Evolutionary conservation across 2,888 invertebrate genomes (phyloP).

Genomic region (Linyphia triangularis): DNA sequence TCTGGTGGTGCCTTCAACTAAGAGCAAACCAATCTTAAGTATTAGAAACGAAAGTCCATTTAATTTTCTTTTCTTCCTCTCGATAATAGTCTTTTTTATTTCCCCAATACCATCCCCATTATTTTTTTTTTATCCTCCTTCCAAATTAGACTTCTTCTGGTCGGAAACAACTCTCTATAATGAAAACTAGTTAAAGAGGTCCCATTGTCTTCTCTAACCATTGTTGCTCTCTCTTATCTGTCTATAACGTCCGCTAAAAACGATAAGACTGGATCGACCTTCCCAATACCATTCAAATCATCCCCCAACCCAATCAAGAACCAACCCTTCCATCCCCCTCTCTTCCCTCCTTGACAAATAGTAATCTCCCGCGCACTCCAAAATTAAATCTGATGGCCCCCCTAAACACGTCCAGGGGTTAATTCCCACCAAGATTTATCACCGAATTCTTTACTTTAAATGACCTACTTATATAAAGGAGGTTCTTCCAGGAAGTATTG

Average conservation of each 20-base stretch:
- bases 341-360: conserved; percentile 49
- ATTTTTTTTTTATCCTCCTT: no score
- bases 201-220: no score
- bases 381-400: conserved; percentile 72
- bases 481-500: not conserved
- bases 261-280: not conserved
- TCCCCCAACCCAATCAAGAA: conserved; percentile 43
- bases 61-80: no score
- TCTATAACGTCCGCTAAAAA: not conserved
- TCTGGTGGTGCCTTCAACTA: no score
- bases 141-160: no score
- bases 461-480: conserved; percentile 67
- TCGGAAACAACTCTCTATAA: no score
- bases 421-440: conserved; percentile 69
- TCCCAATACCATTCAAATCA: conserved; percentile 31
- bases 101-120: no score
- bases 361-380: conserved; percentile 62
- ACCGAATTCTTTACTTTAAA: conserved; percentile 68
- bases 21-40: no score
- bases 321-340: conserved; percentile 23
- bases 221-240: no score
- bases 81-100: no score
- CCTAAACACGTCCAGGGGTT: conserved; percentile 68
- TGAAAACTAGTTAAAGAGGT: no score
- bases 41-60: no score